A percentile compares a stretch with the other conserved stretches of the same genome.
Conservation (phyloP, 1,140 invertebrate genomes). For the Drosophila pseudoananassae region DNA sequence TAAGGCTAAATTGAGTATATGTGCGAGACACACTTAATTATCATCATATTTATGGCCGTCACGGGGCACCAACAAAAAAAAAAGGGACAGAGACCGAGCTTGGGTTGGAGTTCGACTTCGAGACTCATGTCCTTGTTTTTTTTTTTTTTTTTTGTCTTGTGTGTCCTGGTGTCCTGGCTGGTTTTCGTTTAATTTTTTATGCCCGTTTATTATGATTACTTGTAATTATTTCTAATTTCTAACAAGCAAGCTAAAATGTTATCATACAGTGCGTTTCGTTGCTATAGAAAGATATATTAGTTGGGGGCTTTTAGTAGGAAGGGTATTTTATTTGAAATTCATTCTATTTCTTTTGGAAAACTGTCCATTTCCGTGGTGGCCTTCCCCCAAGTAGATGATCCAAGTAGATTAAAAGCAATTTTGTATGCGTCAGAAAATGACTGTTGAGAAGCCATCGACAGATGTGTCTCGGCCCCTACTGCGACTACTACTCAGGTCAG, state of each 20-base stretch:
- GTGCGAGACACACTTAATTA: conserved; percentile 79
- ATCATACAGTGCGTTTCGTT: no score
- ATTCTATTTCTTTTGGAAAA: no score
- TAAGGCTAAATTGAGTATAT: conserved; percentile 81
- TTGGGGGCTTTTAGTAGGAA: no score
- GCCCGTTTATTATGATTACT: conserved; percentile 47
- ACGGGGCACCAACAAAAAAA: conserved; percentile 22
- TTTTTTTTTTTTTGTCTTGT: not conserved
- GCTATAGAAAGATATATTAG: no score
- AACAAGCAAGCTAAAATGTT: not conserved
- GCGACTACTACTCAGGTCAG: conserved; percentile 27
- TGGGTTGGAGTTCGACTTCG: no score
- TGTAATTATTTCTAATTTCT: conserved; percentile 39
- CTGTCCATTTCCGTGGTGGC: conserved; percentile 23
- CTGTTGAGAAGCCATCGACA: conserved; percentile 44
- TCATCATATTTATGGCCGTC: conserved; percentile 76
- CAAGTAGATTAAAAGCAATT: conserved; percentile 44
- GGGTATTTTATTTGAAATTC: no score
- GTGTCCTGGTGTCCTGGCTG: not conserved
- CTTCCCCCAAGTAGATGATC: no score
- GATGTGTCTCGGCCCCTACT: conserved; percentile 16
- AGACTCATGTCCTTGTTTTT: not conserved
- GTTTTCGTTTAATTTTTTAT: conserved; percentile 27
- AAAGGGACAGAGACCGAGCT: not conserved
- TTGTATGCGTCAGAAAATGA: conserved; percentile 31